Base-by-base conservation (phyloP, 2,888 invertebrate species). In the Fragum sueziense region DNA sequence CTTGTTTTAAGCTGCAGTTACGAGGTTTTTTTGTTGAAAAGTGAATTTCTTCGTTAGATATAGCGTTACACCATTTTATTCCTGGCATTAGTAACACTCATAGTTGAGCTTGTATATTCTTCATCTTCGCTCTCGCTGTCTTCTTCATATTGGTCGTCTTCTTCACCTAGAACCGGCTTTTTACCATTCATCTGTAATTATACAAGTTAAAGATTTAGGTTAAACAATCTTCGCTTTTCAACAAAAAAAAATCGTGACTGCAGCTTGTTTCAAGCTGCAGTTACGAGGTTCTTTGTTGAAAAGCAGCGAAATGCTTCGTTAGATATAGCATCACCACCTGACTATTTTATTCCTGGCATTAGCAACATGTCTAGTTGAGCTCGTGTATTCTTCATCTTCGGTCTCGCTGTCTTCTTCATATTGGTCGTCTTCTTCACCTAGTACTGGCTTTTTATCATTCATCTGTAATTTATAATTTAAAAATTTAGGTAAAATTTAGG, bases 341-440 rank as follows among this genome's bases (percentile, higher is more conserved):
- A 31, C 47, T 0, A 70, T 31, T 0, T 51, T n/a, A n/a, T 17
- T 57, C 59, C 70, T 67, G 3, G 59, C 54, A 17, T 25, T n/a
- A 9, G 61, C 80, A 27, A 80, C 62, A 27, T 62, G 52, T 11
- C 25, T 31, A 11, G 62, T 51, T 17, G 52, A 70, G 22, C 37
- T 76, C 6, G 61, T 33, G n/a, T 80, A 65, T 33, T 65, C 76
- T 27, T 76, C 80, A 9, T 80, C 74, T 11, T 74, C 80, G n/a
- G 76, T 76, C 47, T 73, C 73, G 33, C 76, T 76, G 0, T 67
- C 69, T 29, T 79, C 79, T 29, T 79, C 79, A 29, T 76, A 80
- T 34, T 80, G 80, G 22, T 76, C 76, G 22, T 54, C 54, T 9
- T 65, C 73, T 51, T 57, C 70, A 9, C 29, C 47, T n/a, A 25